Evolutionary conservation across 2,113 vertebrate genomes (phyloP), one percentile per base, ranked within the genome.

Genomic region (Pyxicephalus adspersus): DNA sequence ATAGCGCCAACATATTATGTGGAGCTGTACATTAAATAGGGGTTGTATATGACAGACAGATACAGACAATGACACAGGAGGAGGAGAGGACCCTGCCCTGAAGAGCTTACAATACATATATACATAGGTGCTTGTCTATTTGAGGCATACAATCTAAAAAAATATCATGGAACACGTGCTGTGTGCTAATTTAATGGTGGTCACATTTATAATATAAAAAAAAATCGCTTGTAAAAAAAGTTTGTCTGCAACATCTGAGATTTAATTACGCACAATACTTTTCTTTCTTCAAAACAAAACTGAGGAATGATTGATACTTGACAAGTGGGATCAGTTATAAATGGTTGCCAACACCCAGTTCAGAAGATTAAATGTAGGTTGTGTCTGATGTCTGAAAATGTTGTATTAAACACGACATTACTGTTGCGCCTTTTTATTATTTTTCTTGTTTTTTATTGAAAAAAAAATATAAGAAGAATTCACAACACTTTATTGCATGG

Each of bases 191-290:
- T 34, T 17, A 54, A 55, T 34, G 64, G 45, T 65, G 75, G 75
- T 65, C 52, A 71, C 54, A 28, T 38, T 25, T 58, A 26, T 3
- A 4, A 25, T 70, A 57, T 13, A 25, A 80, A 25, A 17, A 45
- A 60, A 31, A 50, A 55, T 45, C n/a, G 66, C 75, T 77, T 77
- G 75, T 77, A 77, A 77, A 72, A 77, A 64, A 25, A 65, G 50
- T 45, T 65, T 31, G 61, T 66, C 25, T 77, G 67, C 16, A 28
- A 26, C 67, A 72, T 15, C 23, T 5, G 26, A 22, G 57, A 63
- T 63, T 15, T 28, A 26, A 63, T 52, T 55, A 19, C 28, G 13
- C 18, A 72, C 25, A 5, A 29, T 13, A 3, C 51, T 26, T 54
- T 52, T 51, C 64, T 52, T n/a, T 18, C 38, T 4, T 50, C 16